These are phyloP conservation scores for Hypselothyrea guttata DNA, from an alignment of 2,888 invertebrate species.

Conservation along the genomic window DNA sequence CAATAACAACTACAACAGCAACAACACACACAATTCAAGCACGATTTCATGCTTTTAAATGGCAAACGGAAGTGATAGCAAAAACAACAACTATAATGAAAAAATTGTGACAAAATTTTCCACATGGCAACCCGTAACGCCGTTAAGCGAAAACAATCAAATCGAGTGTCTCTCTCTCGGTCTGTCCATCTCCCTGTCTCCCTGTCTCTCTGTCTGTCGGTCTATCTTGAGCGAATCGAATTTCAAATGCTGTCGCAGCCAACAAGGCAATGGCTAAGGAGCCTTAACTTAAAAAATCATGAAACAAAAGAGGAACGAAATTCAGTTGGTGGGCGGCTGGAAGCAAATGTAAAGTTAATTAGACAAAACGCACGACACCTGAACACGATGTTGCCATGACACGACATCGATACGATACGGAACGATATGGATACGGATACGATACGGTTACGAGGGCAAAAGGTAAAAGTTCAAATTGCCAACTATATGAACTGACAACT, in stretches of 20 bases:
- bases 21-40: constrained; percentile 1
- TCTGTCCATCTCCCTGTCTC: constrained; percentile 12
- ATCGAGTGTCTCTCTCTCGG: constrained; percentile 9
- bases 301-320: background rate
- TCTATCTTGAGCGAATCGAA: constrained; percentile 25
- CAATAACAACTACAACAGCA: constrained; percentile 12
- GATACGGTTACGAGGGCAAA: constrained; percentile 2
- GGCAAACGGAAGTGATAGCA: constrained; percentile 64
- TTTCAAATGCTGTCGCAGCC: constrained; percentile 31
- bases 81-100: constrained; percentile 1
- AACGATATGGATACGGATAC: constrained; percentile 11
- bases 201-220: constrained; percentile 6
- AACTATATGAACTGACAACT: constrained; percentile 4
- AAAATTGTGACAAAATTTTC: constrained; percentile 26
- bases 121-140: constrained; percentile 40
- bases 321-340: constrained; percentile 5
- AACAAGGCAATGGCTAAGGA: constrained; percentile 10
- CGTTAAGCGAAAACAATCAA: constrained; percentile 42
- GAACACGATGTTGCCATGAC: too few species aligned
- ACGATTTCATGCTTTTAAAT: constrained; percentile 48
- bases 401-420: constrained; percentile 11
- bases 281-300: too few species aligned
- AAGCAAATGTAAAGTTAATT: constrained; percentile 54
- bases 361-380: constrained; percentile 28
- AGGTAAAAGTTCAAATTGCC: constrained; percentile 42